Evolutionary conservation across 2,888 invertebrate species (phyloP).

Genomic region (Cistogaster globosa): DNA sequence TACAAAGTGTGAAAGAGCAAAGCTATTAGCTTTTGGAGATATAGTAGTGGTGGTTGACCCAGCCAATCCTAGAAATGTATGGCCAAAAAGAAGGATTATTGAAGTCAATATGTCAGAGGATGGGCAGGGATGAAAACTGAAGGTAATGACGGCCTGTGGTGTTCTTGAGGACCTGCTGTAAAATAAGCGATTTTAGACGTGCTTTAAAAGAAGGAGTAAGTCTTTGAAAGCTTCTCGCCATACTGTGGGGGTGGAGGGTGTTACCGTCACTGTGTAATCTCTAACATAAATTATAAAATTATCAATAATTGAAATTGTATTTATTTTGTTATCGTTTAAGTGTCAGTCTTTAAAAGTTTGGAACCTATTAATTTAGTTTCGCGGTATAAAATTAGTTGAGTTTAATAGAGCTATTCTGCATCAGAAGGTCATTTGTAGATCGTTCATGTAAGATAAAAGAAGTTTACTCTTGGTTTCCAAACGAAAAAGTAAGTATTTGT

Average conservation of each 20-base stretch:
- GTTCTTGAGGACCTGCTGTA: not conserved
- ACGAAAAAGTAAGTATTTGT: too few species aligned
- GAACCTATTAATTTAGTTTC: too few species aligned
- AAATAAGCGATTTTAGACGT: not conserved
- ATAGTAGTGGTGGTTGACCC: slow-evolving; percentile 41
- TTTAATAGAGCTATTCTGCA: too few species aligned
- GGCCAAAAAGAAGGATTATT: slow-evolving; percentile 7
- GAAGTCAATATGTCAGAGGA: not conserved
- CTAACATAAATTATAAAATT: too few species aligned
- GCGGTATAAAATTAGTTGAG: too few species aligned
- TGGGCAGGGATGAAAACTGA: not conserved
- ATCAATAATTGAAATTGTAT: too few species aligned
- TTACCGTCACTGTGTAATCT: not conserved
- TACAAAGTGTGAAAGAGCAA: slow-evolving; percentile 26
- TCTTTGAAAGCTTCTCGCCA: not conserved
- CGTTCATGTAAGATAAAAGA: too few species aligned
- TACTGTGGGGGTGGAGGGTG: too few species aligned
- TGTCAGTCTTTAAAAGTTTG: too few species aligned
- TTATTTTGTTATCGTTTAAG: too few species aligned
- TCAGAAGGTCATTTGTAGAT: too few species aligned
- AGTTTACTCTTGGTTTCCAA: too few species aligned
- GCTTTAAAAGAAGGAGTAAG: not conserved
- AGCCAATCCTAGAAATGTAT: slow-evolving; percentile 12
- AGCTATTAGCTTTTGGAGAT: slow-evolving; percentile 20
- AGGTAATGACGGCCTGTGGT: not conserved